A percentile compares a stretch with the other conserved stretches of the same genome.
phyloP scores from a whole-genome alignment of 1,140 invertebrate species.

The Drepana arcuata region DNA sequence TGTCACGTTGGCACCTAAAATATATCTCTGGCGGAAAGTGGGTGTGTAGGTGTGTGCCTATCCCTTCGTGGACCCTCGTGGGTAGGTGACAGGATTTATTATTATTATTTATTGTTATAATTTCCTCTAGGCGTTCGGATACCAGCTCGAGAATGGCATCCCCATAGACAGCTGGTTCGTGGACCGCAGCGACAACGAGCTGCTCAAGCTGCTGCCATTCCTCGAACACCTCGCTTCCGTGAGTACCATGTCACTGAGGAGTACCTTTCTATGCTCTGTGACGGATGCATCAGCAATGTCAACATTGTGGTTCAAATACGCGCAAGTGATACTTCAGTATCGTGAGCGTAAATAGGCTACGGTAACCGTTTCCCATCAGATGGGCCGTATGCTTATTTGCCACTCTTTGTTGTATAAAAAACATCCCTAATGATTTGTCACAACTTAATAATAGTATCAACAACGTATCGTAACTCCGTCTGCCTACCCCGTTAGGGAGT shows the following conservation, averaged over 20 bases:
- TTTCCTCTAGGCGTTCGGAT: constrained; percentile 72
- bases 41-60: too few species aligned
- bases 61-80: too few species aligned
- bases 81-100: too few species aligned
- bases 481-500: too few species aligned
- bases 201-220: constrained; percentile 95
- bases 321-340: background rate
- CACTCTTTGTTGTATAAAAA: background rate
- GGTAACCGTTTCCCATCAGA: background rate
- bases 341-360: background rate
- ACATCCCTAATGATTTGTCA: background rate
- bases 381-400: background rate
- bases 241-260: constrained; percentile 38
- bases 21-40: too few species aligned
- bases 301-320: too few species aligned
- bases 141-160: constrained; percentile 95
- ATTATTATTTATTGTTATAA: too few species aligned
- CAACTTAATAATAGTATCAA: too few species aligned
- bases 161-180: constrained; percentile 98
- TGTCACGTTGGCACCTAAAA: too few species aligned
- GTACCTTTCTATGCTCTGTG: background rate
- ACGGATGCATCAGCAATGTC: background rate
- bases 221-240: constrained; percentile 89
- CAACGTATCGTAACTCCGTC: too few species aligned
- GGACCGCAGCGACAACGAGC: constrained; percentile 90